A percentile compares a stretch with the other conserved stretches of the same genome.
phyloP scores from a whole-genome alignment of 2,888 invertebrate species.

The Drosophila pullipes region DNA sequence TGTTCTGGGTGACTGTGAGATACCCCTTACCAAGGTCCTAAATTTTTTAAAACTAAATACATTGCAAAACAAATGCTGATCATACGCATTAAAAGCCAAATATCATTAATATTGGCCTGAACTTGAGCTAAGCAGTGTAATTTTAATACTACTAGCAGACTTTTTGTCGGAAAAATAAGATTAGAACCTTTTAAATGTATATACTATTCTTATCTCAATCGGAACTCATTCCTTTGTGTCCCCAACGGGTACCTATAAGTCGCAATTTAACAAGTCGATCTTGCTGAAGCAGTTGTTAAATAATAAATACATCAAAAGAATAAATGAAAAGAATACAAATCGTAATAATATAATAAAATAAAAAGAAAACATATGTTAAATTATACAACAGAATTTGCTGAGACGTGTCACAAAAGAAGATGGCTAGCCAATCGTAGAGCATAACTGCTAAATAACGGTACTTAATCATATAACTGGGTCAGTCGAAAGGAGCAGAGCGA shows the following conservation, averaged over 20 bases:
- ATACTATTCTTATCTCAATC: not conserved
- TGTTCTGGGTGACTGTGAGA: not conserved
- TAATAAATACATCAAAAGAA: slow-evolving; percentile 18
- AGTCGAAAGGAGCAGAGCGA: slow-evolving; percentile 42
- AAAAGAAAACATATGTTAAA: not conserved
- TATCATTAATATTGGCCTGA: not conserved
- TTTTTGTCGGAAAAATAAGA: not conserved
- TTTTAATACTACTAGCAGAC: not conserved
- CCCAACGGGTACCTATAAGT: not conserved
- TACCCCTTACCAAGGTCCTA: not conserved
- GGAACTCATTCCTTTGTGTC: not conserved
- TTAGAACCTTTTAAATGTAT: not conserved
- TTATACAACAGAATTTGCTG: not conserved
- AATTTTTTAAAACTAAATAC: not conserved
- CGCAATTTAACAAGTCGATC: not conserved
- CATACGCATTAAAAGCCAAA: not conserved
- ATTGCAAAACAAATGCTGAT: not conserved
- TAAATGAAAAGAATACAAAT: slow-evolving; percentile 32
- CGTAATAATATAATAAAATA: slow-evolving; percentile 16
- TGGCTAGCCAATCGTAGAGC: slow-evolving; percentile 1
- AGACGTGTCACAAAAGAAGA: slow-evolving; percentile 7
- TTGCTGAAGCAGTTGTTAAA: not conserved
- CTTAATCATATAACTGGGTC: slow-evolving; percentile 76
- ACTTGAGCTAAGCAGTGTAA: not conserved
- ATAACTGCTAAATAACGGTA: slow-evolving; percentile 63